Evolutionary conservation across 2,113 vertebrate genomes (phyloP).

Genomic region (Delphinapterus leucas): DNA sequence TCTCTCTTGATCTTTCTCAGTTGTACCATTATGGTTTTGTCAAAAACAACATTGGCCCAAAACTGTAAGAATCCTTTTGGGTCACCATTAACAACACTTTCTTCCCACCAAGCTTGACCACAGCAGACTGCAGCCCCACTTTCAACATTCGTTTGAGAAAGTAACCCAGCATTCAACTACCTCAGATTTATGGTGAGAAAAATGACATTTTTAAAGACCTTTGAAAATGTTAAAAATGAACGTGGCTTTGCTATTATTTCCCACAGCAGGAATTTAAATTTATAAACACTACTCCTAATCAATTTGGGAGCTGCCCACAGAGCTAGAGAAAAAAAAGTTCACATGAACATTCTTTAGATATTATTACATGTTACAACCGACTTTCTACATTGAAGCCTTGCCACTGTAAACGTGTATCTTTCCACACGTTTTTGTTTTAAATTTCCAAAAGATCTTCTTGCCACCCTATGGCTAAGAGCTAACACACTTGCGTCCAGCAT

Average conservation of each 20-base stretch:
- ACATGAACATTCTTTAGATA: constrained; percentile 10
- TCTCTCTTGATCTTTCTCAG: constrained; percentile 80
- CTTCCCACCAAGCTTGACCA: constrained; percentile 84
- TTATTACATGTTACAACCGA: background rate
- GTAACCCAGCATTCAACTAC: constrained; percentile 83
- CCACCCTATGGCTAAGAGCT: background rate
- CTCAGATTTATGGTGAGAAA: constrained; percentile 88
- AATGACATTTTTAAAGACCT: constrained; percentile 86
- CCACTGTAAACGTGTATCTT: background rate
- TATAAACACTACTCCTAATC: constrained; percentile 71
- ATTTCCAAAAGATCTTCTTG: background rate
- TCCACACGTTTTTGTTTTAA: background rate
- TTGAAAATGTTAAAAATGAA: constrained; percentile 88
- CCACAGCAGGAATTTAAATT: constrained; percentile 83
- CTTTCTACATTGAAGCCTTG: background rate
- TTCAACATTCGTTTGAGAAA: constrained; percentile 83
- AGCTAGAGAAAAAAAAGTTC: constrained; percentile 32
- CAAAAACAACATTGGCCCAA: constrained; percentile 79
- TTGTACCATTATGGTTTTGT: constrained; percentile 78
- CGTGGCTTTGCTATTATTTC: constrained; percentile 87
- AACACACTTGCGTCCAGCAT: background rate
- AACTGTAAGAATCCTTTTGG: constrained; percentile 85
- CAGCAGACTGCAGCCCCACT: constrained; percentile 78
- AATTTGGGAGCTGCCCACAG: constrained; percentile 56
- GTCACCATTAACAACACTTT: constrained; percentile 85